A percentile compares a stretch with the other conserved stretches of the same genome.
These are phyloP conservation scores for Scotopteryx bipunctaria DNA, from an alignment of 2,888 invertebrate genomes.

Conservation along the genomic window DNA sequence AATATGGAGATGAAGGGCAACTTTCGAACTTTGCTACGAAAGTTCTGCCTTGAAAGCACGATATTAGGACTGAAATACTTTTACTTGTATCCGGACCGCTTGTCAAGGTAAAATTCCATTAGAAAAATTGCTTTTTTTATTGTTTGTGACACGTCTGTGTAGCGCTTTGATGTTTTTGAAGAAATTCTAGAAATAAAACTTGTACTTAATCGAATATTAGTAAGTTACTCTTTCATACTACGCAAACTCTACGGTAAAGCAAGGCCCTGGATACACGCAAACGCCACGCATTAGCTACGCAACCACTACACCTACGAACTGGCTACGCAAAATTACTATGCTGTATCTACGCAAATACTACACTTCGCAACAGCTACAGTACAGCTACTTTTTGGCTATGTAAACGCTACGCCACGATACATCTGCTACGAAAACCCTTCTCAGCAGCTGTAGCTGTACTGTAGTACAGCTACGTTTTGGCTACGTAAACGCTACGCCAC, in stretches of 20 bases:
- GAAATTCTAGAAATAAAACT: no score
- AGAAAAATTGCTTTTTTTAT: no score
- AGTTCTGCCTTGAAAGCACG: constrained; percentile 63
- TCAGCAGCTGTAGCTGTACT: not conserved
- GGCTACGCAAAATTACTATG: not conserved
- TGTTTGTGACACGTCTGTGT: no score
- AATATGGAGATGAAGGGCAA: constrained; percentile 45
- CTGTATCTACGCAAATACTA: not conserved
- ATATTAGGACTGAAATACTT: constrained; percentile 71
- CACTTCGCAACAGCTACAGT: not conserved
- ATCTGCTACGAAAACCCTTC: not conserved
- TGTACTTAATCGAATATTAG: no score
- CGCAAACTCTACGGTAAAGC: not conserved
- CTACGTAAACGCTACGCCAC: not conserved
- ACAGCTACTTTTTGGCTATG: no score
- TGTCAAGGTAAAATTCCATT: constrained; percentile 73
- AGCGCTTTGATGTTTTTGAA: no score
- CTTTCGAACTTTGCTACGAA: constrained; percentile 48
- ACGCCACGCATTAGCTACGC: not conserved
- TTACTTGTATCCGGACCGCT: constrained; percentile 66
- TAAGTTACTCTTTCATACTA: no score
- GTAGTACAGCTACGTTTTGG: not conserved
- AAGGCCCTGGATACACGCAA: not conserved
- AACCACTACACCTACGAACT: not conserved
- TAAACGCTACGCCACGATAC: not conserved